Evolutionary conservation across 2,797 vertebrate species (phyloP).

Genomic region (Sebastes elongatus): DNA sequence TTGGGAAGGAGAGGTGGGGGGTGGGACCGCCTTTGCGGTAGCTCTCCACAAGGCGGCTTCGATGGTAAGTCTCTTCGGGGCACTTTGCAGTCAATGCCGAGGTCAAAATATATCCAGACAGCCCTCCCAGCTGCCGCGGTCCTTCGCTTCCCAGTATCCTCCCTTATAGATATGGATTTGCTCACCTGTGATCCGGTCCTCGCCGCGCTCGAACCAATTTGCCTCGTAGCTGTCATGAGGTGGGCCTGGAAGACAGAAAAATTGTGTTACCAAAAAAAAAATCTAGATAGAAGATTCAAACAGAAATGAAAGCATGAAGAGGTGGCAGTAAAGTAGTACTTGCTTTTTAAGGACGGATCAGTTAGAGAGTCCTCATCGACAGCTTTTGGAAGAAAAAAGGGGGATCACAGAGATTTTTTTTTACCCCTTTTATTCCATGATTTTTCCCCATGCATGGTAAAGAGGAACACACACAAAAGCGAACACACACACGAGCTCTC

Average conservation of each 20-base stretch:
- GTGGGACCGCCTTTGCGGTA: conserved; percentile 17
- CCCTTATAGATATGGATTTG: conserved; percentile 89
- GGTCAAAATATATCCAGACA: conserved; percentile 93
- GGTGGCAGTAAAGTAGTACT: conserved; percentile 67
- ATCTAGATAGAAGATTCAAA: background rate
- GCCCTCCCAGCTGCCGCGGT: conserved; percentile 87
- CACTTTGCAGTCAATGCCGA: conserved; percentile 14
- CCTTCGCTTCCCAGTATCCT: conserved; percentile 96
- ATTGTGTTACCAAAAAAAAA: background rate
- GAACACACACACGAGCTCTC: conserved; percentile 17
- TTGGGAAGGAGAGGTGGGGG: background rate
- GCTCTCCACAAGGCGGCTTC: conserved; percentile 15
- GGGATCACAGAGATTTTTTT: conserved; percentile 52
- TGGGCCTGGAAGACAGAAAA: conserved; percentile 73
- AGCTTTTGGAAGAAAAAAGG: conserved; percentile 79
- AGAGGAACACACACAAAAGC: conserved; percentile 20
- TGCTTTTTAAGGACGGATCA: conserved; percentile 85
- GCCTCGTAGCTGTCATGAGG: conserved; percentile 89
- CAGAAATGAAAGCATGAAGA: background rate
- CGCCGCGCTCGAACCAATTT: conserved; percentile 90
- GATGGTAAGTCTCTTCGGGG: conserved; percentile 47
- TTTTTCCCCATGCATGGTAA: conserved; percentile 22
- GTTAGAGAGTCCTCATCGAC: conserved; percentile 83
- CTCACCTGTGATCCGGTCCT: conserved; percentile 90
- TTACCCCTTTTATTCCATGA: conserved; percentile 41